Evolutionary conservation across 1,140 invertebrate genomes (phyloP).

Genomic region (Zaprionus davidi): DNA sequence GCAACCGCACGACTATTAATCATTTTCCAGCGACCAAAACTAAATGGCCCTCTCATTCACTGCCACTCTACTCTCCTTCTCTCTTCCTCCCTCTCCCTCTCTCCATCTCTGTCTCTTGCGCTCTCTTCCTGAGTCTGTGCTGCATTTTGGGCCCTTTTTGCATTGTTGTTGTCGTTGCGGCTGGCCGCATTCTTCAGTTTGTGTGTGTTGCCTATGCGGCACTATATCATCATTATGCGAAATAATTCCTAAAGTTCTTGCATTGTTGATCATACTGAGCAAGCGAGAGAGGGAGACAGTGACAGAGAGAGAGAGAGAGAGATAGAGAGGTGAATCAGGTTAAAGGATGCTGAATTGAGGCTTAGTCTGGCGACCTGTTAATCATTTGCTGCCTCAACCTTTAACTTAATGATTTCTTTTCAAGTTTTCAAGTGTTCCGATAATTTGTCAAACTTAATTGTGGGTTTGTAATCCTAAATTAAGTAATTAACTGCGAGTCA

Average conservation of each 20-base stretch:
- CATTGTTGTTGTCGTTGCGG: constrained; percentile 63
- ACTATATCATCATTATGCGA: constrained; percentile 74
- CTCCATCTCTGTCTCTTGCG: neutral
- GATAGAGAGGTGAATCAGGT: neutral
- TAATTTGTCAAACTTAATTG: constrained; percentile 7
- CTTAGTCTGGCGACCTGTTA: neutral
- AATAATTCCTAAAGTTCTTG: constrained; percentile 52
- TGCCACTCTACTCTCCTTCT: constrained; percentile 18
- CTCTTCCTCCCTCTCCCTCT: neutral
- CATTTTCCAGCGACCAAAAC: constrained; percentile 78
- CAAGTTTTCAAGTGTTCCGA: neutral
- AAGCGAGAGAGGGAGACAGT: neutral
- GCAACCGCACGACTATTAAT: constrained; percentile 76
- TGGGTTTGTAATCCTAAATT: neutral
- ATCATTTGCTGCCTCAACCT: neutral
- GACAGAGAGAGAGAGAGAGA: constrained; percentile 1
- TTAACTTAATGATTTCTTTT: constrained; percentile 5
- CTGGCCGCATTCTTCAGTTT: constrained; percentile 64
- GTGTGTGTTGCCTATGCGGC: constrained; percentile 46
- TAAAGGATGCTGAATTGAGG: neutral
- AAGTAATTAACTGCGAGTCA: neutral
- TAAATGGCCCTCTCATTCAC: constrained; percentile 57
- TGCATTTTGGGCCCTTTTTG: constrained; percentile 59
- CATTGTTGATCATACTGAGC: constrained; percentile 45
- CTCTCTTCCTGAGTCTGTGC: constrained; percentile 7